Conservation (phyloP, 2,797 vertebrate genomes). For the Etheostoma nigrum region DNA sequence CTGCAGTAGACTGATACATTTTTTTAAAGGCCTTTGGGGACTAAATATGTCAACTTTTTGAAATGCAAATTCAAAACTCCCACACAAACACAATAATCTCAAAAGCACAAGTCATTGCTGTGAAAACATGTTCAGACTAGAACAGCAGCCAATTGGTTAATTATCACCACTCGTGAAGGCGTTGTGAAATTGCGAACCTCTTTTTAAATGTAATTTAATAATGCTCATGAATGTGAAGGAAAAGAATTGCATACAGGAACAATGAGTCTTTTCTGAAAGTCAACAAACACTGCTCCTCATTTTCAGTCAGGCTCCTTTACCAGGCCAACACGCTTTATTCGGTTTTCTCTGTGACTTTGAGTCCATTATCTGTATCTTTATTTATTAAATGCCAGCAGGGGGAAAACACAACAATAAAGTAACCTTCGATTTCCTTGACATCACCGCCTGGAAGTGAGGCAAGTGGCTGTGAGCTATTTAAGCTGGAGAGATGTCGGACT, state of each 20-base stretch:
- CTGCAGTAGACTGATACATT: not conserved
- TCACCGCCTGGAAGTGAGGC: not conserved
- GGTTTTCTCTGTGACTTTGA: conserved; percentile 38
- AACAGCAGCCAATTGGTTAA: conserved; percentile 10
- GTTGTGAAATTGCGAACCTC: not conserved
- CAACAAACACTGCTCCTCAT: conserved; percentile 16
- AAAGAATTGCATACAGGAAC: not conserved
- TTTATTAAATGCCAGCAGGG: conserved; percentile 32
- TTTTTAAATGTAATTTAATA: conserved; percentile 1
- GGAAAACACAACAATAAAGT: conserved; percentile 36
- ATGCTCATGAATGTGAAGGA: conserved; percentile 20
- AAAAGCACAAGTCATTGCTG: conserved; percentile 10
- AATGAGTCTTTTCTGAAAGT: conserved; percentile 15
- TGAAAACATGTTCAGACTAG: conserved; percentile 20
- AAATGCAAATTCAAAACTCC: not conserved
- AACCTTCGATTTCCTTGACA: conserved; percentile 48
- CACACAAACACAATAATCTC: not conserved
- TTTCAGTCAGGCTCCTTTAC: conserved; percentile 5
- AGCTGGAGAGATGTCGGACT: conserved; percentile 35
- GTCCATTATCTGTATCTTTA: conserved; percentile 36
- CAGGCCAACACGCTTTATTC: conserved; percentile 16
- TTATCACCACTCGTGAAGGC: conserved; percentile 24
- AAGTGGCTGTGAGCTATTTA: conserved; percentile 16
- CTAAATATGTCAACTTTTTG: not conserved
- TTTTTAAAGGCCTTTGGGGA: conserved; percentile 4